Conservation (phyloP, 1,140 invertebrate species). For the Teleopsis dalmanni region DNA sequence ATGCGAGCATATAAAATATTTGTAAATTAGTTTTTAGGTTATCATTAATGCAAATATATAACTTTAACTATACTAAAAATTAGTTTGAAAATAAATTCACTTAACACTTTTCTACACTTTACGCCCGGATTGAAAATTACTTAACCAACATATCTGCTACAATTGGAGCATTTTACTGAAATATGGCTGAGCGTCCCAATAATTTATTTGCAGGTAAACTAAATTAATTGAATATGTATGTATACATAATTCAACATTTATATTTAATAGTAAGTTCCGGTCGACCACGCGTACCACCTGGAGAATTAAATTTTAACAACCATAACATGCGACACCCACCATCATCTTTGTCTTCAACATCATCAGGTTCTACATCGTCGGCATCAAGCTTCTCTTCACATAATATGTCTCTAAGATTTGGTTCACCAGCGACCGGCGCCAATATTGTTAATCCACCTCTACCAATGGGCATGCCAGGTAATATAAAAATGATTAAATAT, state of each 20-base stretch:
- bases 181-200: slow-evolving; percentile 38
- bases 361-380: slow-evolving; percentile 24
- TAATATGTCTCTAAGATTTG: slow-evolving; percentile 29
- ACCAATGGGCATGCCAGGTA: slow-evolving; percentile 1
- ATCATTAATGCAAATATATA: no score
- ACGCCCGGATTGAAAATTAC: no score
- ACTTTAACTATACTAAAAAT: no score
- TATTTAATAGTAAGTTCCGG: slow-evolving; percentile 13
- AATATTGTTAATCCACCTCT: background rate
- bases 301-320: slow-evolving; percentile 38
- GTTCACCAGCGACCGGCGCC: slow-evolving; percentile 16
- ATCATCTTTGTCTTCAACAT: slow-evolving; percentile 39
- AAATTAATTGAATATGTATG: background rate
- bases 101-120: no score
- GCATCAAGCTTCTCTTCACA: slow-evolving; percentile 30
- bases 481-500: background rate
- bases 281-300: slow-evolving; percentile 32
- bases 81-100: no score
- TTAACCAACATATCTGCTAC: background rate
- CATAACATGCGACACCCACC: slow-evolving; percentile 35
- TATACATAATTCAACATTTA: background rate
- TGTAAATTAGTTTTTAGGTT: no score
- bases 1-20: no score
- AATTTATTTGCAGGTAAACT: slow-evolving; percentile 42
- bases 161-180: no score